phyloP scores from a whole-genome alignment of 1,140 invertebrate genomes.

The Conopomorpha cramerella region DNA sequence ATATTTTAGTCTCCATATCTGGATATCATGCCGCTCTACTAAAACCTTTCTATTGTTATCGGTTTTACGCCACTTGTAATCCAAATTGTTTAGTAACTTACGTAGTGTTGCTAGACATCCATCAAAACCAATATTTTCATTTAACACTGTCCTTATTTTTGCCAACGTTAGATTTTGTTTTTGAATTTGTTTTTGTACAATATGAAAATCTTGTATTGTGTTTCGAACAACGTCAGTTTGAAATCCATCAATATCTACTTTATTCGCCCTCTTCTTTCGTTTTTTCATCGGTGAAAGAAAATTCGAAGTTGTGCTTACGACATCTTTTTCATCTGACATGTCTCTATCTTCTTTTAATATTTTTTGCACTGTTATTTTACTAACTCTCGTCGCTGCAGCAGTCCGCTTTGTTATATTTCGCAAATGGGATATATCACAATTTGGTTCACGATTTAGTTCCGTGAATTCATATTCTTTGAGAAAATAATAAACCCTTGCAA shows the following conservation, averaged over 20 bases:
- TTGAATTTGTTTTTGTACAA: constrained; percentile 1
- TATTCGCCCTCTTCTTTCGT: too few relatives aligned
- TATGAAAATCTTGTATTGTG: constrained; percentile 1
- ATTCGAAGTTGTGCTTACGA: too few relatives aligned
- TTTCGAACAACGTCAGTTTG: constrained; percentile 1
- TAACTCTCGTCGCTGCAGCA: not conserved
- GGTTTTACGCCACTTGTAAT: constrained; percentile 6
- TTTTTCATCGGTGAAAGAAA: too few relatives aligned
- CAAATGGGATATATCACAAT: too few relatives aligned
- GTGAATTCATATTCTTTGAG: too few relatives aligned
- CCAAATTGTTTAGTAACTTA: constrained; percentile 4
- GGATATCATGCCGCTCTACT: constrained; percentile 4
- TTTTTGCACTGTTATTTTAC: not conserved
- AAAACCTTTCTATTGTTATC: constrained; percentile 2
- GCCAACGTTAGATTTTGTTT: too few relatives aligned
- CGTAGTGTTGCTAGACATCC: constrained; percentile 2
- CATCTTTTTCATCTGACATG: constrained; percentile 1
- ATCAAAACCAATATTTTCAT: too few relatives aligned
- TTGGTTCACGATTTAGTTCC: too few relatives aligned
- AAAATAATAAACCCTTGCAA: too few relatives aligned
- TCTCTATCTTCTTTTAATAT: too few relatives aligned
- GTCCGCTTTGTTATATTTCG: too few relatives aligned
- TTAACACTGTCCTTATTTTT: too few relatives aligned
- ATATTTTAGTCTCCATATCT: constrained; percentile 5
- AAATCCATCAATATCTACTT: constrained; percentile 1